A percentile compares a stretch with the other conserved stretches of the same genome.
phyloP scores from a whole-genome alignment of 2,113 vertebrate species.

The Antechinus stuartii region DNA sequence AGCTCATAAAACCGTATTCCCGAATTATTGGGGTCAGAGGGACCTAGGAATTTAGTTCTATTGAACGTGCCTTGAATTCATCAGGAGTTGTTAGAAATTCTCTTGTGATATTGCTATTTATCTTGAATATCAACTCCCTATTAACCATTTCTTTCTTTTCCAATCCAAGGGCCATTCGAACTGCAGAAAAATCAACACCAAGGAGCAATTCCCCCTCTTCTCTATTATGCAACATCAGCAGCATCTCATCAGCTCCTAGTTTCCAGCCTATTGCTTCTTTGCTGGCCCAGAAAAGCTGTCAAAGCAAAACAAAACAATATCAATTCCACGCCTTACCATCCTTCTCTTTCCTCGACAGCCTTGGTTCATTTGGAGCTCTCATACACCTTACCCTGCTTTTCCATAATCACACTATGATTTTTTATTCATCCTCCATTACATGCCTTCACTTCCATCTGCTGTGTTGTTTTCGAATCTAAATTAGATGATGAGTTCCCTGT shows the following conservation, averaged over 20 bases:
- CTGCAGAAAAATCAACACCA: background rate
- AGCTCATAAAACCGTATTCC: background rate
- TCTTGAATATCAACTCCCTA: background rate
- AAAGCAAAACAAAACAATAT: background rate
- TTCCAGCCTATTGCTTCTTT: background rate
- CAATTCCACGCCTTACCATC: background rate
- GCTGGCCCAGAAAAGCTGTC: background rate
- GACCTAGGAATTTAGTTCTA: background rate
- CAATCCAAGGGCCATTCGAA: background rate
- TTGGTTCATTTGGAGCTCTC: background rate
- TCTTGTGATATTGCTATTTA: background rate
- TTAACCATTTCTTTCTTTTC: background rate
- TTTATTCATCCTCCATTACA: constrained; percentile 2
- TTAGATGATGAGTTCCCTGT: background rate
- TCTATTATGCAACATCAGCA: background rate
- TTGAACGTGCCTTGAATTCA: background rate
- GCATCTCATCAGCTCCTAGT: background rate
- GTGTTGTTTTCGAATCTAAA: background rate
- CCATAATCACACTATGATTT: background rate
- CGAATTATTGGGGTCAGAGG: background rate
- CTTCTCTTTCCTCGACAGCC: background rate
- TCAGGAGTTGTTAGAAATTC: background rate
- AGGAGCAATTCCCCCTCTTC: background rate
- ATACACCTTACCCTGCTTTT: background rate
- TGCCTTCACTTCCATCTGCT: background rate